Conservation (phyloP, 1,140 invertebrate species). For the Chrysoperla carnea region DNA sequence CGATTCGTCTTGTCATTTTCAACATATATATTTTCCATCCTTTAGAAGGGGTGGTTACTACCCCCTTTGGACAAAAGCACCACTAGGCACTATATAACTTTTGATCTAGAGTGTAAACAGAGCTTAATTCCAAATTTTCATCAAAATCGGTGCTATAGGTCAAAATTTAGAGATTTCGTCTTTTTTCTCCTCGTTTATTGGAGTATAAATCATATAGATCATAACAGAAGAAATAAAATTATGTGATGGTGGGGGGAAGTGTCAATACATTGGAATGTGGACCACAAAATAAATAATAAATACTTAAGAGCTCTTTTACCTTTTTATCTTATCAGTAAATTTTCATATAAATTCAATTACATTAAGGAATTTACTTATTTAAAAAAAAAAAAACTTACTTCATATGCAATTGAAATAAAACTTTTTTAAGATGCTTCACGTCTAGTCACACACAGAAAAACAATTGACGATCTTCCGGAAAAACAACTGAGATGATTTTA, state of each 20-base stretch:
- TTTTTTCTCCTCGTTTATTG: neutral
- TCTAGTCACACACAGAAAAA: neutral
- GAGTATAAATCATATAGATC: neutral
- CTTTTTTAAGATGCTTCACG: neutral
- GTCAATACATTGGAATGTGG: conserved; percentile 27
- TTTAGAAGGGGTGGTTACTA: no score
- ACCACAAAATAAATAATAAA: conserved; percentile 5
- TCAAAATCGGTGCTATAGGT: no score
- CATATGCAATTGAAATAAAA: conserved; percentile 1
- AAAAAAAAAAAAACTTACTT: neutral
- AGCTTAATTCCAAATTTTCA: no score
- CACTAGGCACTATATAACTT: no score
- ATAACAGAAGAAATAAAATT: neutral
- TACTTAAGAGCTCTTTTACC: neutral
- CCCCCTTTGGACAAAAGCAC: no score
- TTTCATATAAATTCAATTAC: neutral
- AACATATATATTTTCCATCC: no score
- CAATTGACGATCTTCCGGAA: no score
- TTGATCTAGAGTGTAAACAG: no score
- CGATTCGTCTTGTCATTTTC: no score
- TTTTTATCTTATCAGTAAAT: neutral
- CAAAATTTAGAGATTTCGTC: neutral
- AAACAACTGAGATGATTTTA: neutral
- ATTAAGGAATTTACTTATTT: neutral
- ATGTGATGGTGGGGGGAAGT: conserved; percentile 15